Evolutionary conservation across 2,797 vertebrate species (phyloP).

Genomic region (Ataeniobius toweri): DNA sequence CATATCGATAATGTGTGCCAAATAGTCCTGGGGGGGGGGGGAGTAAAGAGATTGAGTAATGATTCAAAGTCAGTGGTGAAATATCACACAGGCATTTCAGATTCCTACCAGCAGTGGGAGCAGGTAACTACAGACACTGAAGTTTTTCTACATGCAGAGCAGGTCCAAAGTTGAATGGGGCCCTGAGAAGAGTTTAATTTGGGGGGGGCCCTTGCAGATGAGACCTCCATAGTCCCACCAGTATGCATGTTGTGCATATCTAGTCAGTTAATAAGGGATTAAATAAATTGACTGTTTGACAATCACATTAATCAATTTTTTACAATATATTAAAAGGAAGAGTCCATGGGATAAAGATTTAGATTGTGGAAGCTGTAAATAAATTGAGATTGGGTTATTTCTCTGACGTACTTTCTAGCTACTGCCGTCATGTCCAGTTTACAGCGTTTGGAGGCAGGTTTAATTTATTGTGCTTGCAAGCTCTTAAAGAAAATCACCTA

Average conservation of each 20-base stretch:
- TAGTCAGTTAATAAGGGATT: not conserved
- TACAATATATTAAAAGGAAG: not conserved
- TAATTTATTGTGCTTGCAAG: not conserved
- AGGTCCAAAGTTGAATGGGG: constrained; percentile 15
- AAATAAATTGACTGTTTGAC: not conserved
- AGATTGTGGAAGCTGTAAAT: not conserved
- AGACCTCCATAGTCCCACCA: not conserved
- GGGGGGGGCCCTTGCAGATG: not conserved
- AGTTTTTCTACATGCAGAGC: constrained; percentile 16
- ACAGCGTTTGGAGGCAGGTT: not conserved
- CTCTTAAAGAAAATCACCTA: too few relatives aligned
- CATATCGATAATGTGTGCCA: constrained; percentile 92
- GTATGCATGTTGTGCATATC: not conserved
- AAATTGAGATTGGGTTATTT: not conserved
- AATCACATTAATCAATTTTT: not conserved
- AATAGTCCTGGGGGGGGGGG: constrained; percentile 86
- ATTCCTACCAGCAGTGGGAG: constrained; percentile 60
- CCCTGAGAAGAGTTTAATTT: not conserved
- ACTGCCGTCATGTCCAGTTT: not conserved
- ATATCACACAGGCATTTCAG: constrained; percentile 7
- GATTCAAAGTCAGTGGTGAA: constrained; percentile 4
- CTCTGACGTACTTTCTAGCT: not conserved
- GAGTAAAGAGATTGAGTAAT: constrained; percentile 20
- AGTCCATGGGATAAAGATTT: not conserved
- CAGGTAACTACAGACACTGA: constrained; percentile 11